Conservation (phyloP, 2,113 vertebrate species). For the Sebastes fasciatus region DNA sequence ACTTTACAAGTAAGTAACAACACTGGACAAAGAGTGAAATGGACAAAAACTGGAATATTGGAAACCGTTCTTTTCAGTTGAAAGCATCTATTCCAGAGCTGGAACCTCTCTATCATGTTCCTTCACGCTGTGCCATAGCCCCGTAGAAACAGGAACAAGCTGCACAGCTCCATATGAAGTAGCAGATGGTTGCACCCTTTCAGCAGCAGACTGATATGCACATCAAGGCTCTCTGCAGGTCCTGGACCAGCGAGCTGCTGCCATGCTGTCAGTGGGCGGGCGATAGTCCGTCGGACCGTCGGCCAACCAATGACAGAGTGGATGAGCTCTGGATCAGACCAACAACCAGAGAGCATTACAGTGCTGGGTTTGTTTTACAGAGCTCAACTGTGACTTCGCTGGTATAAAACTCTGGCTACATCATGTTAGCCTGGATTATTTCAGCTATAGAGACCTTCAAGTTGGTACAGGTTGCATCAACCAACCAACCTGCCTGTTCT, state of each 20-base stretch:
- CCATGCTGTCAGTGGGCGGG: slow-evolving; percentile 33
- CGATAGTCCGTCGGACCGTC: slow-evolving; percentile 6
- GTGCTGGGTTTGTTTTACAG: neutral
- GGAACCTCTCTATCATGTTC: neutral
- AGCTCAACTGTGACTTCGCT: too few relatives aligned
- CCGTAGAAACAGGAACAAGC: neutral
- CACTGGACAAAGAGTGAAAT: neutral
- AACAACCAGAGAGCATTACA: too few relatives aligned
- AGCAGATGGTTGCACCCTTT: slow-evolving; percentile 58
- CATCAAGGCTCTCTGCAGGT: slow-evolving; percentile 19
- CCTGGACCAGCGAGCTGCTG: slow-evolving; percentile 25
- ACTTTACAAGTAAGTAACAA: neutral
- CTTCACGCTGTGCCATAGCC: neutral
- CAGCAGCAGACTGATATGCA: slow-evolving; percentile 42
- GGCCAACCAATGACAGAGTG: slow-evolving; percentile 21
- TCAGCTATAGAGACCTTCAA: neutral
- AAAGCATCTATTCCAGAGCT: neutral
- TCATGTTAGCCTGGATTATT: neutral
- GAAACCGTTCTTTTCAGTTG: too few relatives aligned
- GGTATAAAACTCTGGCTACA: neutral
- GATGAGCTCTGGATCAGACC: neutral
- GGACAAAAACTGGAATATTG: neutral
- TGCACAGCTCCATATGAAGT: slow-evolving; percentile 45
- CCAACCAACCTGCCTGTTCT: too few relatives aligned
- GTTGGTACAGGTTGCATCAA: too few relatives aligned